Evolutionary conservation across 2,797 vertebrate genomes (phyloP).

Genomic region (Acrocephalus scirpaceus): DNA sequence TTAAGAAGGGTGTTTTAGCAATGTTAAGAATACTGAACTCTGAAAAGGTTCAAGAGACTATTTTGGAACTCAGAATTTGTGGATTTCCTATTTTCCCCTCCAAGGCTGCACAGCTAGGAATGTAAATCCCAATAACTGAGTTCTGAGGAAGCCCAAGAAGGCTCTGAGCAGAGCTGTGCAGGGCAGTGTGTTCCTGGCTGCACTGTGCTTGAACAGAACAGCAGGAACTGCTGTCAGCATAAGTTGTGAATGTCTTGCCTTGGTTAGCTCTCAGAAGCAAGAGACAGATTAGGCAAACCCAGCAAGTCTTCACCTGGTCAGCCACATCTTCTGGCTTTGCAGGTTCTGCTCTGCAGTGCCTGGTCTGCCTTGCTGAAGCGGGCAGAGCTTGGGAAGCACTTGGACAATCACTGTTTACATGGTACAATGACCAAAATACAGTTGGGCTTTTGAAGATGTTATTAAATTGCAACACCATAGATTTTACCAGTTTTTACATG

Average conservation of each 20-base stretch:
- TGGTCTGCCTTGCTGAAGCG: not conserved
- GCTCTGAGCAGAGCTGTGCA: not conserved
- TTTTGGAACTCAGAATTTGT: not conserved
- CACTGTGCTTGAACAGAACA: not conserved
- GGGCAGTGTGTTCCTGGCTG: not conserved
- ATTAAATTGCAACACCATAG: not conserved
- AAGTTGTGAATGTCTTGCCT: not conserved
- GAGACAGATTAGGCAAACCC: not conserved
- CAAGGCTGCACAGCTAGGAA: not conserved
- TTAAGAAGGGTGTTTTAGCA: not conserved
- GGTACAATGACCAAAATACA: not conserved
- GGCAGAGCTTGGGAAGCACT: not conserved
- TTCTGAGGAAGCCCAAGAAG: not conserved
- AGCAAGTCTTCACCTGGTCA: not conserved
- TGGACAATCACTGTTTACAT: rapidly evolving
- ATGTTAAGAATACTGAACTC: not conserved
- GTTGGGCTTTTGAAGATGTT: not conserved
- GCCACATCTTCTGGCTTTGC: not conserved
- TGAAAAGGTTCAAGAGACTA: not conserved
- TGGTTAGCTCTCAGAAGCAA: not conserved
- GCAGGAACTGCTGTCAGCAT: not conserved
- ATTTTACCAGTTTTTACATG: not conserved
- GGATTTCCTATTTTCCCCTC: not conserved
- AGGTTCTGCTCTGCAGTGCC: not conserved
- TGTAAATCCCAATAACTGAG: not conserved